These are phyloP conservation scores for Pangasius sanitwongsei DNA, from an alignment of 2,797 vertebrate species.

Conservation along the genomic window DNA sequence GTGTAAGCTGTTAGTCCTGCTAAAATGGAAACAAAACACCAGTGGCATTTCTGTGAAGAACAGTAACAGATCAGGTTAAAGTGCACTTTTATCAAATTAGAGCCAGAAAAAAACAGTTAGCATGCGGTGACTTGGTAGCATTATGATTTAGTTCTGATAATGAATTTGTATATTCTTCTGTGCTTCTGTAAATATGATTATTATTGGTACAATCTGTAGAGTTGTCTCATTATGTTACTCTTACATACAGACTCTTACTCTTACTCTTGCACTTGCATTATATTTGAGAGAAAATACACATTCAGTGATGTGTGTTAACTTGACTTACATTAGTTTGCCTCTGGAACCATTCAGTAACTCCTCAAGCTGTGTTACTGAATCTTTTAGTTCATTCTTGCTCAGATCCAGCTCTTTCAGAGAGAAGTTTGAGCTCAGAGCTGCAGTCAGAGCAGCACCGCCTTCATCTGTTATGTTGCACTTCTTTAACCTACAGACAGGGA, in stretches of 20 bases:
- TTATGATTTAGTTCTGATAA: too few relatives aligned
- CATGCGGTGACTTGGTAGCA: too few relatives aligned
- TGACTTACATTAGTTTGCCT: not conserved
- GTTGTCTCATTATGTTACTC: too few relatives aligned
- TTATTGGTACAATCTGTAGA: too few relatives aligned
- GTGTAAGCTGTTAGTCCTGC: not conserved
- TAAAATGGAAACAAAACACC: not conserved
- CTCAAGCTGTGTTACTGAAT: not conserved
- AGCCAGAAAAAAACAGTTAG: too few relatives aligned
- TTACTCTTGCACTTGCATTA: too few relatives aligned
- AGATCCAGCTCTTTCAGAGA: not conserved
- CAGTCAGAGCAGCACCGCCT: not conserved
- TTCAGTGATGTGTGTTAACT: not conserved
- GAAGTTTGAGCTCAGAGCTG: not conserved
- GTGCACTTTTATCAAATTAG: too few relatives aligned
- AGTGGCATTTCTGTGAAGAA: not conserved
- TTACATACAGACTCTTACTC: too few relatives aligned
- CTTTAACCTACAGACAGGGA: not conserved
- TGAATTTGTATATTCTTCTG: too few relatives aligned
- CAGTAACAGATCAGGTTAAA: not conserved
- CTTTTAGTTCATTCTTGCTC: not conserved
- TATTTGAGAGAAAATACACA: not conserved
- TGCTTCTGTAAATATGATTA: too few relatives aligned
- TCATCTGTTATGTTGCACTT: not conserved
- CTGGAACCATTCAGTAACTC: not conserved